phyloP scores from a whole-genome alignment of 2,113 vertebrate genomes.

The Daubentonia madagascariensis region DNA sequence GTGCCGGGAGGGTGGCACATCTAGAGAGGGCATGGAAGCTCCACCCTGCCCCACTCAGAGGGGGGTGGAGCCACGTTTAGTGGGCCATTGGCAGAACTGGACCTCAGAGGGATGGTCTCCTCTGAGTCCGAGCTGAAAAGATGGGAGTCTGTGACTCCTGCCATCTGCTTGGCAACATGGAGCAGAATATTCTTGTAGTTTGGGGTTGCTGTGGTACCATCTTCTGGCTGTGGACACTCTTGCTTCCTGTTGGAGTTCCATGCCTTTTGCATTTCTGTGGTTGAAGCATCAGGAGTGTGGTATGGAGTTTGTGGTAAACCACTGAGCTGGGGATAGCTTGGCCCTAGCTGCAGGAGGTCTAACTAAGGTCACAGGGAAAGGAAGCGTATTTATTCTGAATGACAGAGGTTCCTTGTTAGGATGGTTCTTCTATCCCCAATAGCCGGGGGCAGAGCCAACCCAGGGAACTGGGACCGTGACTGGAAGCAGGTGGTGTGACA shows the following conservation, averaged over 20 bases:
- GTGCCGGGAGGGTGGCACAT: background rate
- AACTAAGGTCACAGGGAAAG: no score
- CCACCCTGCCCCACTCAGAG: background rate
- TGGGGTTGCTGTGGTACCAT: background rate
- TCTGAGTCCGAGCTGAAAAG: background rate
- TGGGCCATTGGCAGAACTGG: background rate
- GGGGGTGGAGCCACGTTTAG: rapidly evolving
- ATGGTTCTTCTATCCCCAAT: rapidly evolving
- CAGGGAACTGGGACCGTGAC: rapidly evolving
- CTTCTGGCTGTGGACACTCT: background rate
- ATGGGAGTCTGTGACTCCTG: rapidly evolving
- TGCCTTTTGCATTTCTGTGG: background rate
- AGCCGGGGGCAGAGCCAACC: background rate
- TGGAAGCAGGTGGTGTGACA: background rate
- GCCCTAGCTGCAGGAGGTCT: rapidly evolving
- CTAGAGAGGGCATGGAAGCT: background rate
- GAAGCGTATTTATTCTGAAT: rapidly evolving
- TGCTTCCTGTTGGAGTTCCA: background rate
- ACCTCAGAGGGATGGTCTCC: background rate
- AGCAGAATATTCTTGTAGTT: background rate
- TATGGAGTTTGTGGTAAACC: background rate
- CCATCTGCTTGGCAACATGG: rapidly evolving
- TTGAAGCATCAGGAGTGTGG: rapidly evolving
- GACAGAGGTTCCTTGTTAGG: rapidly evolving
- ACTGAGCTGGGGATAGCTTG: background rate